A percentile compares a stretch with the other conserved stretches of the same genome.
phyloP scores from a whole-genome alignment of 2,113 vertebrate genomes.

The Xenopus laevis region DNA sequence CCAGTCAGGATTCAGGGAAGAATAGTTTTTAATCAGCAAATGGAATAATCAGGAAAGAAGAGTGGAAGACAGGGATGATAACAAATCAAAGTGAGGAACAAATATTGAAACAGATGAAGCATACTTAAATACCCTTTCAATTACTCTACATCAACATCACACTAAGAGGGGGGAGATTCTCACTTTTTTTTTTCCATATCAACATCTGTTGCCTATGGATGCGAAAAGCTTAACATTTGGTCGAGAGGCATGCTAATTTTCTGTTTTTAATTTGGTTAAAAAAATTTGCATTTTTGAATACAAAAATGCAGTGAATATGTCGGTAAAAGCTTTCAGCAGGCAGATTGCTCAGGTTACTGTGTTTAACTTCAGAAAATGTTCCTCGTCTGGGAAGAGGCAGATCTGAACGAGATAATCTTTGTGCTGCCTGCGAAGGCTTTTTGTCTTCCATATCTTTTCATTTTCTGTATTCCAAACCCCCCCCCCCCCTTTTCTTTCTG shows the following conservation, averaged over 20 bases:
- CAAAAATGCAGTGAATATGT: slow-evolving; percentile 26
- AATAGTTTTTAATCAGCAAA: too few relatives aligned
- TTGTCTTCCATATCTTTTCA: slow-evolving; percentile 35
- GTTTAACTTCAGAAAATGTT: slow-evolving; percentile 53
- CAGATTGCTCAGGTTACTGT: slow-evolving; percentile 50
- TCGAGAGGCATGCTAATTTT: not conserved
- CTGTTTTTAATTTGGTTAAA: slow-evolving; percentile 20
- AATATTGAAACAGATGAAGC: not conserved
- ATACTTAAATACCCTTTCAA: slow-evolving; percentile 10
- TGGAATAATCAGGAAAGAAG: too few relatives aligned
- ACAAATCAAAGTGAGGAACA: too few relatives aligned
- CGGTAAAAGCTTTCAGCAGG: slow-evolving; percentile 50
- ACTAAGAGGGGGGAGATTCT: slow-evolving; percentile 22
- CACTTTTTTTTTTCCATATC: slow-evolving; percentile 2
- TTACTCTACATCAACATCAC: slow-evolving; percentile 8
- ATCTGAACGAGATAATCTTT: slow-evolving; percentile 63
- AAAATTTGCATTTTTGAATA: slow-evolving; percentile 51
- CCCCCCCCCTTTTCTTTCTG: slow-evolving; percentile 32
- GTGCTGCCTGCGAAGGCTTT: slow-evolving; percentile 48
- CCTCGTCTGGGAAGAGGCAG: slow-evolving; percentile 51
- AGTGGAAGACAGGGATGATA: too few relatives aligned
- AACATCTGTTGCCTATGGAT: slow-evolving; percentile 30
- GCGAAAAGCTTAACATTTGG: slow-evolving; percentile 1
- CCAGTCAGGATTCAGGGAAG: too few relatives aligned
- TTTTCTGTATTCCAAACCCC: not conserved